Conservation (phyloP, 2,797 vertebrate species). For the Acanthurus tractus region DNA sequence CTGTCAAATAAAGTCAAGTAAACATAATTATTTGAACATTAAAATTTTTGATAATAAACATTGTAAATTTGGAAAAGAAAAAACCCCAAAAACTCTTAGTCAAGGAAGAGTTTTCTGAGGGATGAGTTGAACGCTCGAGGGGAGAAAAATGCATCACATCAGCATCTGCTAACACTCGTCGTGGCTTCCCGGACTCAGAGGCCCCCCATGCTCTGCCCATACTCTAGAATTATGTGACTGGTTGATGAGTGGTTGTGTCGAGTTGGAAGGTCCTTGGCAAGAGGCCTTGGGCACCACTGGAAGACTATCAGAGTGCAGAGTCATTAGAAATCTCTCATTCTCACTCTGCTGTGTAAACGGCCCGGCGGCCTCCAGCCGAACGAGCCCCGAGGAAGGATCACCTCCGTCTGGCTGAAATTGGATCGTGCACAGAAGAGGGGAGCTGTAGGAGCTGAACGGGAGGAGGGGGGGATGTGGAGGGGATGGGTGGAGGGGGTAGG, state of each 20-base stretch:
- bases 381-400: constrained; percentile 75
- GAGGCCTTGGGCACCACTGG: constrained; percentile 74
- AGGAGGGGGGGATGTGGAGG: too few relatives aligned
- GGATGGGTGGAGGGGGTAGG: too few relatives aligned
- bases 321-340: constrained; percentile 83
- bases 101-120: constrained; percentile 13
- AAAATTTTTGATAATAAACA: background rate
- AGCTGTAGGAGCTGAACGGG: constrained; percentile 35
- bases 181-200: constrained; percentile 53
- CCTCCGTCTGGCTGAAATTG: constrained; percentile 72
- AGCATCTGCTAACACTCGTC: constrained; percentile 63
- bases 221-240: constrained; percentile 69
- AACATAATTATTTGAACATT: background rate
- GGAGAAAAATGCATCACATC: constrained; percentile 31
- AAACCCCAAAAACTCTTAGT: background rate
- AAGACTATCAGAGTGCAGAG: constrained; percentile 75
- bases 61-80: background rate
- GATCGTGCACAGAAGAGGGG: constrained; percentile 57
- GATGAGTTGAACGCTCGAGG: constrained; percentile 3
- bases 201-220: constrained; percentile 42
- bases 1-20: background rate
- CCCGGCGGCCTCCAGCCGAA: constrained; percentile 66
- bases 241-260: constrained; percentile 75
- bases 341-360: constrained; percentile 67
- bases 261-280: constrained; percentile 75